phyloP scores from a whole-genome alignment of 23 tunicate genomes.

The Halocynthia aurantium region DNA sequence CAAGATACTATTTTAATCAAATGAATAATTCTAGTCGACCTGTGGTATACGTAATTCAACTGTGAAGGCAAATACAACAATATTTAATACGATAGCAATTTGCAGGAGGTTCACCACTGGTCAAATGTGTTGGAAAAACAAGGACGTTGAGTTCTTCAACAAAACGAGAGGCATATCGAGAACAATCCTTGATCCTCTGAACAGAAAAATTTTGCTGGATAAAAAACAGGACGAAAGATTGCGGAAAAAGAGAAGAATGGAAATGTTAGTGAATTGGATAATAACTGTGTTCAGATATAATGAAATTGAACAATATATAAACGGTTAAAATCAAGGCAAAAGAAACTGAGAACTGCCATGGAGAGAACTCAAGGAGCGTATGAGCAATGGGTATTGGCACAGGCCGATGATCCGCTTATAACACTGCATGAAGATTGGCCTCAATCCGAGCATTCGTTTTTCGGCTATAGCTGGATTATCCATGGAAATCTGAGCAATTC shows the following conservation, averaged over 20 bases:
- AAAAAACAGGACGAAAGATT: slow-evolving; percentile 6
- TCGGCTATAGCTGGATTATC: slow-evolving; percentile 27
- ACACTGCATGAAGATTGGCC: not conserved
- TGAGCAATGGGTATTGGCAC: slow-evolving; percentile 58
- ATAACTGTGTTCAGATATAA: not conserved
- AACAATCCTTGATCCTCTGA: slow-evolving; percentile 35
- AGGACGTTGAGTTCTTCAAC: not conserved
- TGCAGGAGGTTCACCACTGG: slow-evolving; percentile 39
- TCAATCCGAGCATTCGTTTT: slow-evolving; percentile 2
- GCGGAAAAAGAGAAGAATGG: slow-evolving; percentile 12
- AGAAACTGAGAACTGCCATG: slow-evolving; percentile 10
- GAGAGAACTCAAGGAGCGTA: slow-evolving; percentile 30
- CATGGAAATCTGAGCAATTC: slow-evolving; percentile 15
- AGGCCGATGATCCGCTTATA: slow-evolving; percentile 16
- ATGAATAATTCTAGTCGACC: not conserved
- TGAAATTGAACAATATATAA: not conserved
- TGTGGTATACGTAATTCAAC: not conserved
- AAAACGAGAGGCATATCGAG: not conserved
- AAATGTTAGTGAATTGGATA: slow-evolving; percentile 17
- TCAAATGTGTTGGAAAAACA: slow-evolving; percentile 25
- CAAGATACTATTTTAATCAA: too few species aligned
- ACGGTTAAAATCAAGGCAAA: slow-evolving; percentile 21
- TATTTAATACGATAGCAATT: not conserved
- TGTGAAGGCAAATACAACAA: too few species aligned
- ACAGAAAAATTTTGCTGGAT: slow-evolving; percentile 29